phyloP scores from a whole-genome alignment of 2,797 vertebrate genomes.

The Phataginus tricuspis region DNA sequence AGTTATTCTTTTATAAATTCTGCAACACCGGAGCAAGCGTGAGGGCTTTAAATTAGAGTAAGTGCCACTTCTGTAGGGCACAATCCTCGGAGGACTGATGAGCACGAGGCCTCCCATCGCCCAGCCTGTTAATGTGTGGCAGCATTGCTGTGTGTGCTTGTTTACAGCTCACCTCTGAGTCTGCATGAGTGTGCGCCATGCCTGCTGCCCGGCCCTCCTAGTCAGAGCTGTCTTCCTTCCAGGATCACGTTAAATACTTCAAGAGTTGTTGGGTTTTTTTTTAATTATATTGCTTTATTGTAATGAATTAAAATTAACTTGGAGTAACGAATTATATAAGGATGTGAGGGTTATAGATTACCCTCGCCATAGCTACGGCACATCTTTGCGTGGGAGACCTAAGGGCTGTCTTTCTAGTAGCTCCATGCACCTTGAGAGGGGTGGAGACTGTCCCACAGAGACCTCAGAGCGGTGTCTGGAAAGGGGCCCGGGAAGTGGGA shows the following conservation, averaged over 20 bases:
- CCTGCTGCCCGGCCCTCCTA: constrained; percentile 77
- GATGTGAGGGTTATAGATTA: constrained; percentile 81
- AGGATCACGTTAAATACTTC: constrained; percentile 84
- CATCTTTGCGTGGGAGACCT: constrained; percentile 78
- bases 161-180: constrained; percentile 86
- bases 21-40: constrained; percentile 86
- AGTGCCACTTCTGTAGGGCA: constrained; percentile 89
- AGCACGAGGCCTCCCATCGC: constrained; percentile 86
- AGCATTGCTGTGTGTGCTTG: constrained; percentile 81
- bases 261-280: constrained; percentile 73
- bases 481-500: neutral
- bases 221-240: constrained; percentile 67
- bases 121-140: constrained; percentile 82
- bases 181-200: constrained; percentile 59
- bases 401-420: constrained; percentile 69
- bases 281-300: constrained; percentile 84
- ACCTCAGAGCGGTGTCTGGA: neutral
- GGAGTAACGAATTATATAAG: constrained; percentile 84
- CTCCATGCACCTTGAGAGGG: neutral
- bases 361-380: constrained; percentile 86
- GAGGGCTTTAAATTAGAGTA: constrained; percentile 90
- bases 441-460: neutral
- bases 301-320: constrained; percentile 86
- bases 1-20: constrained; percentile 89
- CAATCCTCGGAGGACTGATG: constrained; percentile 89